These are phyloP conservation scores for Drosophila falleni DNA, from an alignment of 2,888 invertebrate species.

Conservation along the genomic window DNA sequence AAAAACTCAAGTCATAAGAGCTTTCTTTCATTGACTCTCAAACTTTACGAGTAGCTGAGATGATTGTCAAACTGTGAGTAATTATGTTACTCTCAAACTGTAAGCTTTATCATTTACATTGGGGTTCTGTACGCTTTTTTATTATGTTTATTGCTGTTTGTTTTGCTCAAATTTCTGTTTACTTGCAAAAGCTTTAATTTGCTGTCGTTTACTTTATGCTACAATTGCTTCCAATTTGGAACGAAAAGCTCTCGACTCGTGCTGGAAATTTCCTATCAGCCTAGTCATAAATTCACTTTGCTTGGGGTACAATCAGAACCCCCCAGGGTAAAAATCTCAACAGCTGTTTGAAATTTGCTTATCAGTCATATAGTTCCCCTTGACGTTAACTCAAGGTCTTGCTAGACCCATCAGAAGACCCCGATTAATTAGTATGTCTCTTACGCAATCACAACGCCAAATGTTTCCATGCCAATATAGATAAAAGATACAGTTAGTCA, in stretches of 20 bases:
- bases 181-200: constrained; percentile 30
- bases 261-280: constrained; percentile 29
- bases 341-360: constrained; percentile 40
- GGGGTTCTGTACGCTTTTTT: constrained; percentile 13
- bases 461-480: constrained; percentile 16
- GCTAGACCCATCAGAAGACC: neutral
- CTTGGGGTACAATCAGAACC: neutral
- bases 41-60: no score
- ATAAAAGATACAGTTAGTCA: constrained; percentile 8
- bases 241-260: constrained; percentile 44
- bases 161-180: constrained; percentile 60
- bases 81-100: neutral
- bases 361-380: constrained; percentile 41
- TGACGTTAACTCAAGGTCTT: constrained; percentile 1
- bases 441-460: constrained; percentile 41
- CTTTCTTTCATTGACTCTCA: constrained; percentile 2
- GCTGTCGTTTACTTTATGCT: constrained; percentile 1
- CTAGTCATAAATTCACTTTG: constrained; percentile 9
- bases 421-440: constrained; percentile 3
- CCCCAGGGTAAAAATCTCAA: neutral
- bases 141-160: constrained; percentile 43
- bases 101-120: constrained; percentile 5
- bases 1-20: constrained; percentile 16
- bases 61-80: constrained; percentile 7
- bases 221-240: constrained; percentile 31